These are phyloP conservation scores for Callosobruchus maculatus DNA, from an alignment of 2,888 invertebrate species.

Conservation along the genomic window DNA sequence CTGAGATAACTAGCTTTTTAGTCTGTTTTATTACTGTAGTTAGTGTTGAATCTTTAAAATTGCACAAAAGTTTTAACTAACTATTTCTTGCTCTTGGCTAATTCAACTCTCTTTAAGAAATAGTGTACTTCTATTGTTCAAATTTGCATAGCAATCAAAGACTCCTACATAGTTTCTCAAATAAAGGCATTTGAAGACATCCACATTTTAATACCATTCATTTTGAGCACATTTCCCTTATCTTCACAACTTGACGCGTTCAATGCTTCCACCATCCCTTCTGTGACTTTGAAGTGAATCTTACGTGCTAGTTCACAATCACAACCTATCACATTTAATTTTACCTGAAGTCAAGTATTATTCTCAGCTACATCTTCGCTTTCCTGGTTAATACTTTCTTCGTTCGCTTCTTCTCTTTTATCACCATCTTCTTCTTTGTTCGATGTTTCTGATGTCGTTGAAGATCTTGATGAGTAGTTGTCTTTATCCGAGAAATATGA, in stretches of 20 bases:
- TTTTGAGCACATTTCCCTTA: background rate
- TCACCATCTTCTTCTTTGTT: constrained; percentile 40
- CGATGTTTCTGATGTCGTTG: constrained; percentile 46
- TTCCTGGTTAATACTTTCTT: constrained; percentile 27
- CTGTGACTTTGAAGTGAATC: background rate
- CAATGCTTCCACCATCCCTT: background rate
- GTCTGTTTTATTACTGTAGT: too few species aligned
- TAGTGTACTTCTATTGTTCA: too few species aligned
- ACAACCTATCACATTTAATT: background rate
- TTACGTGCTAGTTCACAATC: background rate
- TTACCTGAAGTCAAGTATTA: constrained; percentile 7
- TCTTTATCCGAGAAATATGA: constrained; percentile 58
- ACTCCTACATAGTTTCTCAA: too few species aligned
- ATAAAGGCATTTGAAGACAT: too few species aligned
- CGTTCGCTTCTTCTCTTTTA: constrained; percentile 17
- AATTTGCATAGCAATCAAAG: too few species aligned
- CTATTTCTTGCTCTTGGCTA: too few species aligned
- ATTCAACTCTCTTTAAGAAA: too few species aligned
- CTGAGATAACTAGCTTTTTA: too few species aligned
- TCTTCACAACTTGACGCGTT: background rate
- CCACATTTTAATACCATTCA: too few species aligned
- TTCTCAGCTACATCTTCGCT: constrained; percentile 36
- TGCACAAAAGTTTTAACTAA: too few species aligned
- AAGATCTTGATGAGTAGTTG: constrained; percentile 56
- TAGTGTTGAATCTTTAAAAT: too few species aligned